A percentile compares a stretch with the other conserved stretches of the same genome.
Evolutionary conservation across 2,113 vertebrate genomes (phyloP).

Genomic region (Platysteira castanea): DNA sequence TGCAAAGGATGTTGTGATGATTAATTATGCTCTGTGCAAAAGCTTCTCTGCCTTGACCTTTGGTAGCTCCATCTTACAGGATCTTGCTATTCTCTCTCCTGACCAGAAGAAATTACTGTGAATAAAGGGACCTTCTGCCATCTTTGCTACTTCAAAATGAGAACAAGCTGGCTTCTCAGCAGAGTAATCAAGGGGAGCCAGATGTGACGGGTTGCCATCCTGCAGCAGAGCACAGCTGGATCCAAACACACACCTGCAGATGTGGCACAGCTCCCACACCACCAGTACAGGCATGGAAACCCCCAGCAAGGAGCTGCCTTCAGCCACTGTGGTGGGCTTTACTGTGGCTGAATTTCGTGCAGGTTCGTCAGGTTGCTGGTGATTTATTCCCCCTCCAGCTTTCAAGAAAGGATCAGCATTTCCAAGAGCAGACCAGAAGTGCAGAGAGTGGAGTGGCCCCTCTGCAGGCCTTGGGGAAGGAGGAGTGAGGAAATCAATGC

Average conservation of each 20-base stretch:
- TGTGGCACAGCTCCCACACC: background rate
- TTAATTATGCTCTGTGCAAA: background rate
- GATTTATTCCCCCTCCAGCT: background rate
- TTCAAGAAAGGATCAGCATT: background rate
- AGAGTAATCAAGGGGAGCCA: background rate
- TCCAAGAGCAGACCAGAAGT: background rate
- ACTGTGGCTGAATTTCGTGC: background rate
- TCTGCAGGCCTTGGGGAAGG: background rate
- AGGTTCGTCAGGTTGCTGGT: background rate
- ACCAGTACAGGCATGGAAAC: rapidly evolving
- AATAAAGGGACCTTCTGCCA: slow-evolving; percentile 2
- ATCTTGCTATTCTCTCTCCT: background rate
- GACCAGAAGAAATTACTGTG: background rate
- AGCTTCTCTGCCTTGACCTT: background rate
- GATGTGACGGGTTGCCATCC: background rate
- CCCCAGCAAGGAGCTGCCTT: background rate
- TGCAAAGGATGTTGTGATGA: background rate
- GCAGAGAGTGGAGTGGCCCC: background rate
- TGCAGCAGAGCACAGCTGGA: background rate
- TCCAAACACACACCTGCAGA: background rate
- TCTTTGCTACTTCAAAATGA: background rate
- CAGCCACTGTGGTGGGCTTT: background rate
- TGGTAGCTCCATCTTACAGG: background rate
- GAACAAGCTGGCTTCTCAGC: background rate
- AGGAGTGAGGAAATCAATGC: background rate